These are phyloP conservation scores for Aphelinus certus DNA, from an alignment of 1,140 invertebrate genomes.

Conservation along the genomic window DNA sequence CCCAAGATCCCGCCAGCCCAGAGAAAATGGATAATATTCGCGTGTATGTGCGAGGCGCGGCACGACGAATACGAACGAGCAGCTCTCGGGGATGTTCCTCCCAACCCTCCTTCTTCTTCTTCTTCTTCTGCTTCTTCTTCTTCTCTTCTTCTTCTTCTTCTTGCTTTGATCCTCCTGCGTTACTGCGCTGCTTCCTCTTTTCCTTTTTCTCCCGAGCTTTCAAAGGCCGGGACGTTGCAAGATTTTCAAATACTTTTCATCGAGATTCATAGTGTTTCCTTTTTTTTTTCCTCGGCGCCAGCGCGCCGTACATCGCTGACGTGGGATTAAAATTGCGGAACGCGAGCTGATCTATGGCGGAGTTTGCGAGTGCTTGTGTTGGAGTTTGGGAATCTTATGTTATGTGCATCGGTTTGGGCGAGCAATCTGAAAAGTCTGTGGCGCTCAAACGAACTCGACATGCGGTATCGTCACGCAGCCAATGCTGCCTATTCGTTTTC, in stretches of 20 bases:
- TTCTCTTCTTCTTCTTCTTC: slow-evolving; percentile 21
- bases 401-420: too few species aligned
- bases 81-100: slow-evolving; percentile 28
- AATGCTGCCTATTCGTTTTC: too few species aligned
- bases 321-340: neutral
- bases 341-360: too few species aligned
- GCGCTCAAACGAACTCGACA: too few species aligned
- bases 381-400: too few species aligned
- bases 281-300: slow-evolving; percentile 8
- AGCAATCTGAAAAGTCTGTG: too few species aligned
- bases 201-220: slow-evolving; percentile 42
- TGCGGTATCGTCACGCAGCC: too few species aligned
- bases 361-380: too few species aligned
- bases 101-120: slow-evolving; percentile 18
- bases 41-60: slow-evolving; percentile 48
- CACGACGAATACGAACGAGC: slow-evolving; percentile 50
- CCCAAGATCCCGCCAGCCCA: neutral
- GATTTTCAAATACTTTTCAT: slow-evolving; percentile 36
- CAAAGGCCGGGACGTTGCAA: slow-evolving; percentile 30
- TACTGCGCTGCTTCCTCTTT: slow-evolving; percentile 34
- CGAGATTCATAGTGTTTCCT: slow-evolving; percentile 1
- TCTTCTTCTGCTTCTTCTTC: slow-evolving; percentile 16
- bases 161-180: slow-evolving; percentile 33
- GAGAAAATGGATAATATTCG: slow-evolving; percentile 49
- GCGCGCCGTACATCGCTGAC: neutral